These are phyloP conservation scores for Frankliniella fusca DNA, from an alignment of 2,888 invertebrate genomes.

Conservation along the genomic window DNA sequence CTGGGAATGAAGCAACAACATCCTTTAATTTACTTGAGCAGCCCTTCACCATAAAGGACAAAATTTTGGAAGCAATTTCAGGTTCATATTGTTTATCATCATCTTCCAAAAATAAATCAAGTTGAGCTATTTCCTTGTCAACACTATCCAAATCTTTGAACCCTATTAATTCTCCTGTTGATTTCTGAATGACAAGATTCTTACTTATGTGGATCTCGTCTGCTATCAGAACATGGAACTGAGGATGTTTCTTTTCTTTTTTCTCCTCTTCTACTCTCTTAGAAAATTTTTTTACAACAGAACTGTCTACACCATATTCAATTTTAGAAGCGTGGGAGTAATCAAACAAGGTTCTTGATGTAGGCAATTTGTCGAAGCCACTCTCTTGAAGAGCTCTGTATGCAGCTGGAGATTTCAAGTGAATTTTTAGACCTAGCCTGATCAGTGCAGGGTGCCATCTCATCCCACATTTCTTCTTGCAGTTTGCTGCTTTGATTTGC, in stretches of 20 bases:
- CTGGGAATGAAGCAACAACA: background rate
- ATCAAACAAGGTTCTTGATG: background rate
- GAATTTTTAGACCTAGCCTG: background rate
- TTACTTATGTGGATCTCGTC: background rate
- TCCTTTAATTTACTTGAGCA: background rate
- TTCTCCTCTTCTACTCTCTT: background rate
- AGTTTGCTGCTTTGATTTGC: background rate
- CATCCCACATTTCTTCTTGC: background rate
- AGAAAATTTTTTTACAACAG: background rate
- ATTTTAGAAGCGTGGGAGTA: background rate
- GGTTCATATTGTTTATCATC: background rate
- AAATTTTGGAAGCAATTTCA: background rate
- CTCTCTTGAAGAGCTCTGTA: background rate
- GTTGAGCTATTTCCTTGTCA: background rate
- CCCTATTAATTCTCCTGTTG: background rate
- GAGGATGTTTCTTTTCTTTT: background rate
- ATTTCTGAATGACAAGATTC: background rate
- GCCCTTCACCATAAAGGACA: slow-evolving; percentile 6
- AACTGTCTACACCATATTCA: no score
- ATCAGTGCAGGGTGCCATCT: background rate
- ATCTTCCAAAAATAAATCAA: background rate
- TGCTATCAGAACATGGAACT: background rate
- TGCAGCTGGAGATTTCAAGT: background rate
- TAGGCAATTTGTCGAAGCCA: background rate
- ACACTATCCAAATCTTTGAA: slow-evolving; percentile 3